Evolutionary conservation across 1,140 invertebrate genomes (phyloP), one percentile per base, ranked within the genome.

Genomic region (Heliconius melpomene): DNA sequence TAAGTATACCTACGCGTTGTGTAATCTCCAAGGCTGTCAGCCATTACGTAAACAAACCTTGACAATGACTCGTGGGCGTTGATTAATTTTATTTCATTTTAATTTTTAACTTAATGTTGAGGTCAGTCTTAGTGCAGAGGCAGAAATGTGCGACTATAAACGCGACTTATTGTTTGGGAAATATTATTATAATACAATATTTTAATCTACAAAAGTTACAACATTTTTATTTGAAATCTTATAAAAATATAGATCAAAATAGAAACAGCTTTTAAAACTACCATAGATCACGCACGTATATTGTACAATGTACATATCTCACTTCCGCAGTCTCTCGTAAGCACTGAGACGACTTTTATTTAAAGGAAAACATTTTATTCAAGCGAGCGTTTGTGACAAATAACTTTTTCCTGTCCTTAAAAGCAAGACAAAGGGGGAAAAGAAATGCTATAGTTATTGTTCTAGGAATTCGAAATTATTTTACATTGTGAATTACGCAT

Each of bases 1-100:
- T 66, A 72, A 52, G 66, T 73, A 66, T 77, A 70, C 52, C 77
- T 79, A 79, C 52, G n/a, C 26, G 60, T 26, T 66, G 74, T 79
- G 77, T 71, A 29, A 78, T 73, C 71, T 66, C 57, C 80, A 82
- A 84, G 77, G 74, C 70, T 77, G 46, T 80, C 54, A 75, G 80
- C 60, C 77, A 60, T 82, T 82, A 75, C 81, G 74, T 79, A 82
- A 82, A 80, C 57, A 85, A 74, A 81, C 82, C 82, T 82, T 85
- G 80, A 79, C 79, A 85, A 77, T 81, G 84, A 75, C 36, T 75
- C 66, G 75, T 83, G 54, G 78, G 80, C 73, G 72, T 66, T 72
- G 52, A 72, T 72, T 76, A 66, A 75, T 71, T 60, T 52, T 46
- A 38, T 75, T 74, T 70, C 9, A 50, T 70, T n/a, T 20, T 50